These are phyloP conservation scores for Mythimna lalbum DNA, from an alignment of 2,888 invertebrate species.

Conservation along the genomic window DNA sequence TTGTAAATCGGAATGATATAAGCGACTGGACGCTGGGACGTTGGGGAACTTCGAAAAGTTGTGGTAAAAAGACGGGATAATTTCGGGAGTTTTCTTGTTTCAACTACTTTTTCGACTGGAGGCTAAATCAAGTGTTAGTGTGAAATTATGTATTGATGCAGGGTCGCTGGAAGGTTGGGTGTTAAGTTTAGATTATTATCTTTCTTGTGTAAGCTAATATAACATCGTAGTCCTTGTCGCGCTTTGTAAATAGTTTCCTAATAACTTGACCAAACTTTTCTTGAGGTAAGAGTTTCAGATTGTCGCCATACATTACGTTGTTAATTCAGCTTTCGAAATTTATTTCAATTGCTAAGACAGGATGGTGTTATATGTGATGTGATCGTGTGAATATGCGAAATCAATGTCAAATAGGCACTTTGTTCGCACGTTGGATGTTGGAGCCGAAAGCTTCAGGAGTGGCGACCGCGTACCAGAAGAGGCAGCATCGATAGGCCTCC, in stretches of 20 bases:
- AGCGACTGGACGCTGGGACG: conserved; percentile 53
- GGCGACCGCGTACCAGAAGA: too few species aligned
- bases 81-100: conserved; percentile 31
- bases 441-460: too few species aligned
- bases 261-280: too few species aligned
- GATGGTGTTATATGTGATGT: background rate
- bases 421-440: too few species aligned
- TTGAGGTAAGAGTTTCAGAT: too few species aligned
- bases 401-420: too few species aligned
- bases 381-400: background rate
- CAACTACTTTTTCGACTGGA: conserved; percentile 9
- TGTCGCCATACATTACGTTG: too few species aligned
- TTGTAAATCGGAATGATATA: conserved; percentile 77
- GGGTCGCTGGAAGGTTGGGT: background rate
- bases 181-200: background rate
- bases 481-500: too few species aligned
- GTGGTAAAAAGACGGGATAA: background rate
- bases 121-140: conserved; percentile 23
- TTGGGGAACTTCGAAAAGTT: conserved; percentile 40
- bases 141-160: conserved; percentile 1
- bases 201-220: background rate
- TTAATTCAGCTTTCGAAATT: too few species aligned
- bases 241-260: too few species aligned
- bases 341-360: background rate
- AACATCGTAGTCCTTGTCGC: background rate